Evolutionary conservation across 1,140 invertebrate genomes (phyloP), one percentile per base, ranked within the genome.

Genomic region (Drosophila ohnishii): DNA sequence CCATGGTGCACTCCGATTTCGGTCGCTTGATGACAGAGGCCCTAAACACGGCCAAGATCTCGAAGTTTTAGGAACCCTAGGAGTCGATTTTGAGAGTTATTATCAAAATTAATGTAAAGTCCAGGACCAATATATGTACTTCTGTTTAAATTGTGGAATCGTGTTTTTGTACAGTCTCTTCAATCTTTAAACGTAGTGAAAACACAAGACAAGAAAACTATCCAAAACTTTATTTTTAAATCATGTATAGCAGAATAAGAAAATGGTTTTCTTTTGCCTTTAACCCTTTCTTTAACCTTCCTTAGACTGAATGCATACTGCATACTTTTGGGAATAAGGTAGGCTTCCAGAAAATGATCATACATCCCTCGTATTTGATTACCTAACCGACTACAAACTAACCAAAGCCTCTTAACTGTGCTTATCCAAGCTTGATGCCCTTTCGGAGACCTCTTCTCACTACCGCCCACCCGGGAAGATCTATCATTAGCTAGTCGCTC

Each of bases 1-100:
- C 93, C 10, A 93, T 94, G 56, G 94, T 96, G 0, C 94, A 96
- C 77, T 81, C 93, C 2, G 94, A 95, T n/a, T 93, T 96, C 14
- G 95, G 95, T 1, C 93, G 92, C 58, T 92, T 93, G 80, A 91
- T 97, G n/a, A 93, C 93, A 0, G 93, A 95, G 28, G 94, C 93
- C 3, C 90, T 97, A 1, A 93, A 93, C 79, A 85, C 92, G 19
- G 91, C 93, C 92, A 92, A 92, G 91, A 91, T 92, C 71, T 93
- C 93, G 25, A 94, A 94, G 75, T 92, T 94, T 75, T 94, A 93
- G 42, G 11, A 32, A 3, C 7, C 1, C 0, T 14, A 9, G n/a
- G 10, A 11, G 16, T 25, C 1, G 3, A 34, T 0, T n/a, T 28
- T 30, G 3, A 1, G 0, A 5, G 2, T 32, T 32, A 5, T 10